A percentile compares a stretch with the other conserved stretches of the same genome.
These are phyloP conservation scores for Phyllostomus hastatus DNA, from an alignment of 2,113 vertebrate species.

Conservation along the genomic window DNA sequence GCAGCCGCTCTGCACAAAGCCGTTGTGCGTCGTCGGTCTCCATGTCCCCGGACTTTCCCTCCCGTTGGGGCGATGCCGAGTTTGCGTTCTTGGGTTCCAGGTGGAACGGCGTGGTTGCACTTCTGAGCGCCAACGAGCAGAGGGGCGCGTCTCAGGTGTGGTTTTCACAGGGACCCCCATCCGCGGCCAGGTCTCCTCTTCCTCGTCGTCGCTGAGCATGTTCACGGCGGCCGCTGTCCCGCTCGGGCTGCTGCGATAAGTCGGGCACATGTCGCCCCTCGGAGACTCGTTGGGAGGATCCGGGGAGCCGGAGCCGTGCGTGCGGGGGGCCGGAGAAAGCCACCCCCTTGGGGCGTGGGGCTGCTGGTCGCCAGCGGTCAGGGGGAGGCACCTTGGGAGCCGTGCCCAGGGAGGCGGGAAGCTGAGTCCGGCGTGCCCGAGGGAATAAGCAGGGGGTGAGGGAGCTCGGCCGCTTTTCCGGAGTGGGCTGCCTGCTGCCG, in stretches of 20 bases:
- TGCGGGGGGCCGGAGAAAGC: neutral
- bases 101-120: neutral
- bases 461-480: neutral
- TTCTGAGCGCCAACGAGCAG: neutral
- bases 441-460: too few species aligned
- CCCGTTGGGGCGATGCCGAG: accelerated
- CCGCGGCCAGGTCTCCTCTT: too few species aligned
- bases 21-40: accelerated
- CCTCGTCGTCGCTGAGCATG: neutral
- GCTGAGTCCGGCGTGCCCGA: neutral
- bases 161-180: neutral
- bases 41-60: accelerated
- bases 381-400: neutral
- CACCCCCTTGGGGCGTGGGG: accelerated
- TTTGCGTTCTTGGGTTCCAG: neutral
- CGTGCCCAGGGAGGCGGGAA: accelerated
- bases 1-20: accelerated
- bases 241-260: neutral
- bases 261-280: accelerated
- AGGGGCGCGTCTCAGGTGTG: accelerated
- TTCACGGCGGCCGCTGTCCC: neutral
- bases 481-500: neutral
- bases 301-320: neutral
- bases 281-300: neutral
- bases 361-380: neutral